Percentiles rank a stretch among this genome's conserved stretches.
Conservation (phyloP, 1,140 invertebrate species). For the Cydia fagiglandana region DNA sequence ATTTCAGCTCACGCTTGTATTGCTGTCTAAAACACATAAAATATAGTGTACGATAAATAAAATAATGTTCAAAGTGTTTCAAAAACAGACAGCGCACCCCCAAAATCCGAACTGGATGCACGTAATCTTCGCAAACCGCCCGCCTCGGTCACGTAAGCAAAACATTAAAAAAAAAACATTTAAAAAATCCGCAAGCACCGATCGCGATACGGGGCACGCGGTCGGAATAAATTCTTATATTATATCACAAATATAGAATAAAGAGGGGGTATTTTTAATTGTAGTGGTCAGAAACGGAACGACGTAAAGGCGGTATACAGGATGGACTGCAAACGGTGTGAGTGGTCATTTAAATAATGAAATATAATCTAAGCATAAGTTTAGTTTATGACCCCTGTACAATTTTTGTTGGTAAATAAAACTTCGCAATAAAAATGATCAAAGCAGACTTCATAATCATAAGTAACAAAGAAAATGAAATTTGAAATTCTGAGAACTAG, state of each 20-base stretch:
- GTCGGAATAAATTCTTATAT: slow-evolving; percentile 57
- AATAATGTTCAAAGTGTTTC: background rate
- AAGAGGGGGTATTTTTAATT: background rate
- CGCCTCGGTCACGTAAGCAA: slow-evolving; percentile 68
- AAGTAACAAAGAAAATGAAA: too few relatives aligned
- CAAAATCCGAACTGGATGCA: slow-evolving; percentile 55
- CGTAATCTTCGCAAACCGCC: slow-evolving; percentile 58
- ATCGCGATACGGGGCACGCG: slow-evolving; percentile 71
- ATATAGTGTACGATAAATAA: too few relatives aligned
- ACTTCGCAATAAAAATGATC: too few relatives aligned
- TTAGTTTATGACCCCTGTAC: too few relatives aligned
- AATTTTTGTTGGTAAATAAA: too few relatives aligned
- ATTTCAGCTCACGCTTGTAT: too few relatives aligned
- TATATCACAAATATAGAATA: slow-evolving; percentile 21
- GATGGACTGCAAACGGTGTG: background rate
- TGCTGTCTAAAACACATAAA: too few relatives aligned
- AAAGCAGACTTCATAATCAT: too few relatives aligned
- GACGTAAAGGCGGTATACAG: background rate
- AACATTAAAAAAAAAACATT: slow-evolving; percentile 64
- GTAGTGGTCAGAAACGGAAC: background rate
- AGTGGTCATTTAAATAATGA: too few relatives aligned
- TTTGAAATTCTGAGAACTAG: too few relatives aligned
- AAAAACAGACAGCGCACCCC: background rate
- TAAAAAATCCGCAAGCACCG: slow-evolving; percentile 54
- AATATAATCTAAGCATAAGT: too few relatives aligned